These are phyloP conservation scores for Acleris holmiana DNA, from an alignment of 2,888 invertebrate species.

Conservation along the genomic window DNA sequence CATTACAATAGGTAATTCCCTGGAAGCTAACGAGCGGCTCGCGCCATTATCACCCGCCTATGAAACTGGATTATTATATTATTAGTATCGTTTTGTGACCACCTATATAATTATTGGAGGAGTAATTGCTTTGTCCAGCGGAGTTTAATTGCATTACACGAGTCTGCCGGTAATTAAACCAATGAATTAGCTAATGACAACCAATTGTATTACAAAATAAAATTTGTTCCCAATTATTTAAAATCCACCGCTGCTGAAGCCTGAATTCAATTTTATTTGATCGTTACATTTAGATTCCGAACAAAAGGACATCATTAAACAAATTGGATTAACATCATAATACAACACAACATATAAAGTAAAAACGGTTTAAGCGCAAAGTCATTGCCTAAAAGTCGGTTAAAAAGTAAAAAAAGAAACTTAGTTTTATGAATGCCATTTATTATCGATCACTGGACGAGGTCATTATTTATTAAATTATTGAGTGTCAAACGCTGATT, in stretches of 20 bases:
- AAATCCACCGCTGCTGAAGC: constrained; percentile 5
- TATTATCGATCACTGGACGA: too few relatives aligned
- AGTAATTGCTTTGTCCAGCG: constrained; percentile 48
- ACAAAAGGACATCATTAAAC: constrained; percentile 5
- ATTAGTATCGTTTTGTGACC: constrained; percentile 62
- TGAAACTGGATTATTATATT: constrained; percentile 77
- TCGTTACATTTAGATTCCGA: constrained; percentile 1
- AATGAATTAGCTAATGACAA: constrained; percentile 25
- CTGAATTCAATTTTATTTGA: background rate
- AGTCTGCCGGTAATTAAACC: constrained; percentile 4
- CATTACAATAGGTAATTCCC: constrained; percentile 80
- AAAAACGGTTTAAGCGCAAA: too few relatives aligned
- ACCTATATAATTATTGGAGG: constrained; percentile 60
- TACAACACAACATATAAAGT: background rate
- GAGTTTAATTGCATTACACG: constrained; percentile 30
- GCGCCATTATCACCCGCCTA: constrained; percentile 73
- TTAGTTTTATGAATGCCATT: too few relatives aligned
- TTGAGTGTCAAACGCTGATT: too few relatives aligned
- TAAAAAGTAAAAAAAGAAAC: too few relatives aligned
- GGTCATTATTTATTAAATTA: too few relatives aligned
- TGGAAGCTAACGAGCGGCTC: constrained; percentile 72
- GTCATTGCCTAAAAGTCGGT: too few relatives aligned
- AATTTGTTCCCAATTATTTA: constrained; percentile 16
- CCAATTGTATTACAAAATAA: constrained; percentile 16
- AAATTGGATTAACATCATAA: constrained; percentile 1